A percentile compares a stretch with the other conserved stretches of the same genome.
phyloP scores from a whole-genome alignment of 2,888 invertebrate species.

The Cephus pygmeus region DNA sequence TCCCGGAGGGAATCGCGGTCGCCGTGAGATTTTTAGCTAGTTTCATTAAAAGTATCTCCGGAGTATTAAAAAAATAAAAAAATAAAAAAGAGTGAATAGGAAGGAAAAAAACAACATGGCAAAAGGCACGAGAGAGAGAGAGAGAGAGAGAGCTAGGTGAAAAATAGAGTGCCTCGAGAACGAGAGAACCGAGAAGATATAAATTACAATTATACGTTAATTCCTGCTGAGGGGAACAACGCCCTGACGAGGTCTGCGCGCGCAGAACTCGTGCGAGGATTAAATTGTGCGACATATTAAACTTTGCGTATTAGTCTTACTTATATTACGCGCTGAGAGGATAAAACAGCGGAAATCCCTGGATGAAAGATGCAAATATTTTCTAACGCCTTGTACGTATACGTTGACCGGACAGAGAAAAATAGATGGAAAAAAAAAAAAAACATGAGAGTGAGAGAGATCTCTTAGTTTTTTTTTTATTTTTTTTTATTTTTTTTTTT shows the following conservation, averaged over 20 bases:
- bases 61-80: neutral
- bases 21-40: slow-evolving; percentile 9
- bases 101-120: neutral
- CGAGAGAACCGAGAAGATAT: slow-evolving; percentile 2
- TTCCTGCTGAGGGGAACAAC: neutral
- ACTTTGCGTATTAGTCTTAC: slow-evolving; percentile 9
- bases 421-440: too few relatives aligned
- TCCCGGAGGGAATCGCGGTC: neutral
- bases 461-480: neutral
- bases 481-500: neutral
- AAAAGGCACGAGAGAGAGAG: too few relatives aligned
- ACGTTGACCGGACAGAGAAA: neutral
- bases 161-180: neutral
- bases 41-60: slow-evolving; percentile 6
- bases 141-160: neutral
- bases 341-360: neutral
- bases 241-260: neutral
- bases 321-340: slow-evolving; percentile 1
- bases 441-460: neutral
- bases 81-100: neutral
- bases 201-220: slow-evolving; percentile 8
- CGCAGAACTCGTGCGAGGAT: slow-evolving; percentile 7
- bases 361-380: neutral
- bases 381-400: neutral
- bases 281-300: slow-evolving; percentile 9